phyloP scores from a whole-genome alignment of 2,113 vertebrate genomes.

The Pogona vitticeps region DNA sequence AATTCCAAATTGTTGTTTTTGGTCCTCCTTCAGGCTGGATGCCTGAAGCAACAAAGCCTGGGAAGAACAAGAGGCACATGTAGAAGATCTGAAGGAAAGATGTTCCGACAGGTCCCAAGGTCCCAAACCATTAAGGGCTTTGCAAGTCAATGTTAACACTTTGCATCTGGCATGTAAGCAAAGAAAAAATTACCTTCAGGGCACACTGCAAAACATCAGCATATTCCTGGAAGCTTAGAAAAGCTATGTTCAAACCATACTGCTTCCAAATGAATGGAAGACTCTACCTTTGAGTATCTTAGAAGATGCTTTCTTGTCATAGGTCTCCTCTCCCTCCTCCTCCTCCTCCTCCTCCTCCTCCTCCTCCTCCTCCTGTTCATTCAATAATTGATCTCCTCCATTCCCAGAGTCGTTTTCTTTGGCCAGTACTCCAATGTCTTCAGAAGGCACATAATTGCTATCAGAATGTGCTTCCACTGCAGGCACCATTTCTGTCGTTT shows the following conservation, averaged over 20 bases:
- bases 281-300: constrained; percentile 69
- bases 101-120: too few relatives aligned
- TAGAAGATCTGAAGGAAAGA: too few relatives aligned
- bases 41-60: too few relatives aligned
- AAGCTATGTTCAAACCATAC: background rate
- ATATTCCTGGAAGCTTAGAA: background rate
- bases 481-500: constrained; percentile 18
- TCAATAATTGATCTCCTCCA: rapidly evolving
- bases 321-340: constrained; percentile 32
- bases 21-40: too few relatives aligned
- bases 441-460: background rate
- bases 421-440: background rate
- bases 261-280: background rate
- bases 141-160: too few relatives aligned
- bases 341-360: constrained; percentile 29
- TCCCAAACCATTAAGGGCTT: too few relatives aligned
- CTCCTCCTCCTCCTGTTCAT: background rate
- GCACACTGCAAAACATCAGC: background rate
- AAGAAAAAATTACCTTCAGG: too few relatives aligned
- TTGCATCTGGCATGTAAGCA: too few relatives aligned
- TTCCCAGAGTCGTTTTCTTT: constrained; percentile 25
- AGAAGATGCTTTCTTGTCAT: constrained; percentile 29
- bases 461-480: background rate
- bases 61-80: too few relatives aligned
- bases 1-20: too few relatives aligned